Evolutionary conservation across 2,113 vertebrate genomes (phyloP).

Genomic region (Cynopterus brachyotis): DNA sequence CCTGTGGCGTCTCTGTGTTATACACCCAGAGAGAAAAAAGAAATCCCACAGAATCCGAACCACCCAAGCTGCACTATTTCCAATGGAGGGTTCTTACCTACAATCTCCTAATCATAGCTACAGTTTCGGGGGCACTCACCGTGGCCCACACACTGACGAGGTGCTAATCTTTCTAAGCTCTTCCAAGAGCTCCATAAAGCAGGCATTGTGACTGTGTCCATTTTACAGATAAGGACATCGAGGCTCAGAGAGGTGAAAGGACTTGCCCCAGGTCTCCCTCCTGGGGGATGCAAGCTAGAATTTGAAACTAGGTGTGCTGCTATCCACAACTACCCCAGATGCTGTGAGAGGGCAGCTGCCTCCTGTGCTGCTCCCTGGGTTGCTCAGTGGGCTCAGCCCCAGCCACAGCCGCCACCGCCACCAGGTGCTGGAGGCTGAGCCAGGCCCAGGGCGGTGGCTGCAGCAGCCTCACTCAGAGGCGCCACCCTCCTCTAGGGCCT

Average conservation of each 20-base stretch:
- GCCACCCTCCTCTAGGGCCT: not conserved
- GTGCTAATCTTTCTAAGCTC: not conserved
- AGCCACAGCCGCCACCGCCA: fast-evolving
- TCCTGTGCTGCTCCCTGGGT: not conserved
- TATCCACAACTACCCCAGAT: not conserved
- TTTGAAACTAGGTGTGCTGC: not conserved
- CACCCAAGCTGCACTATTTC: not conserved
- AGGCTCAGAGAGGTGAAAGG: not conserved
- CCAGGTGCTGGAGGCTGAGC: not conserved
- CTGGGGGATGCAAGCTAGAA: not conserved
- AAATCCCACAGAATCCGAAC: not conserved
- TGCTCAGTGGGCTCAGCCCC: fast-evolving
- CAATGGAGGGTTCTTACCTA: not conserved
- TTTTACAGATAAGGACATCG: not conserved
- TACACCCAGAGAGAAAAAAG: not conserved
- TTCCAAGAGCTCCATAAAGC: not conserved
- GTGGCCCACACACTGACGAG: not conserved
- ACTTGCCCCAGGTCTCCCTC: not conserved
- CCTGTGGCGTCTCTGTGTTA: not conserved
- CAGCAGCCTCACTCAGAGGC: not conserved
- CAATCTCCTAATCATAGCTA: not conserved
- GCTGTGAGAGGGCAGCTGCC: fast-evolving
- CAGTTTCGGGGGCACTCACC: not conserved
- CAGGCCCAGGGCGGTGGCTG: fast-evolving
- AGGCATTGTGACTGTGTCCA: not conserved